Base-by-base conservation (phyloP, 2,797 vertebrate genomes). In the Falco biarmicus region DNA sequence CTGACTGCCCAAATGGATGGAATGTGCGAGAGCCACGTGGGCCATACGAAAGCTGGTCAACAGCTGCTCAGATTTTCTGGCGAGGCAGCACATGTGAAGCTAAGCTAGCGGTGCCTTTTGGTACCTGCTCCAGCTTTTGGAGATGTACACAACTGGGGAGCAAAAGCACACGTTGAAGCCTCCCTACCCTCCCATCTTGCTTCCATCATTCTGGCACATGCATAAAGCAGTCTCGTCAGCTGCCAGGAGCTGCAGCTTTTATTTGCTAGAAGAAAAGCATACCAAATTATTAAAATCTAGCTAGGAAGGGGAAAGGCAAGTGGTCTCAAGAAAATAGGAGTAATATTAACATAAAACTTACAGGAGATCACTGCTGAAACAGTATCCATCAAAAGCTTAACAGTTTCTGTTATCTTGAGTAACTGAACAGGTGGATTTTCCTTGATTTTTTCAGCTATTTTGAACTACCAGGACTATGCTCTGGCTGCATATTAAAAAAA, bases 1-100 rank as follows among this genome's bases (percentile, higher is more conserved):
- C 39, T 11, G 29, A 26, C 61, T 74, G 48, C 54, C n/a, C 43
- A 51, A 56, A 45, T 0, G 1, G 53, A 32, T 31, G 48, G 47
- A 19, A 31, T 0, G 18, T 11, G 34, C 39, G 26, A 15, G 15
- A 53, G 75, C 64, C 9, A 1, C 1, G 1, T 13, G 31, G 32
- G 34, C 53, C 9, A 8, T 11, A 3, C 6, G 16, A 80, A 50
- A 71, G 59, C 47, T 28, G 32, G 24, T 5, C n/a, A 66, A 26
- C 6, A 21, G 4, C 20, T 26, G 50, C 56, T 48, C 5, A 9
- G 21, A 26, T 37, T 43, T n/a, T 26, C 15, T 6, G 6, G 15
- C 14, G 41, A 89, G 51, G 19, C 21, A 34, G 13, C 3, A 6
- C 3, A 1, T 3, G 32, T 39, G 85, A 61, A 69, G 61, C 29